Conservation (phyloP, 2,797 vertebrate genomes). For the Ibycter americanus region DNA sequence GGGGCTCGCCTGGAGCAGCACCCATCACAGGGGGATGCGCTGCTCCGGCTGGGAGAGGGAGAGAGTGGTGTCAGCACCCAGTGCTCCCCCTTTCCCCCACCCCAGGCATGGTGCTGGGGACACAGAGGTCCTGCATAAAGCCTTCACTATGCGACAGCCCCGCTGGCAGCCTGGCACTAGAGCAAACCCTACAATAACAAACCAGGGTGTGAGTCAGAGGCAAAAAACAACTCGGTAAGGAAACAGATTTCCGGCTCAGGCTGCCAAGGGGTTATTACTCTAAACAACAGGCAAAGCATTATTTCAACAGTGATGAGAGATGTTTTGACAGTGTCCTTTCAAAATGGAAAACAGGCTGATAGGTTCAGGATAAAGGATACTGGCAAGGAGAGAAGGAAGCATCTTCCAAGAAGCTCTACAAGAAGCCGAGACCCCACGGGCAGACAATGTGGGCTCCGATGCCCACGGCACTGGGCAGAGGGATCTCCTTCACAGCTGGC, state of each 20-base stretch:
- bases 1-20: neutral
- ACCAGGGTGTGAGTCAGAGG: slow-evolving; percentile 57
- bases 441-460: neutral
- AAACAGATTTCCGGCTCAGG: slow-evolving; percentile 66
- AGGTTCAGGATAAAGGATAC: slow-evolving; percentile 41
- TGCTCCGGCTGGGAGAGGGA: neutral
- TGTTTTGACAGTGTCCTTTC: slow-evolving; percentile 63
- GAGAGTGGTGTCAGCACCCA: neutral
- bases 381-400: neutral
- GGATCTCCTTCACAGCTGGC: neutral
- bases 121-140: neutral
- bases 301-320: slow-evolving; percentile 67
- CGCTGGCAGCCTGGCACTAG: slow-evolving; percentile 44
- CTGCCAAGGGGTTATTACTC: slow-evolving; percentile 68
- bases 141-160: neutral
- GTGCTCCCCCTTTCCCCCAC: neutral
- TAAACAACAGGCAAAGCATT: slow-evolving; percentile 60
- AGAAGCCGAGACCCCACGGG: neutral
- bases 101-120: neutral
- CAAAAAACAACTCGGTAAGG: slow-evolving; percentile 64
- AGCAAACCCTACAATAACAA: slow-evolving; percentile 67
- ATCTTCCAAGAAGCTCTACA: slow-evolving; percentile 1
- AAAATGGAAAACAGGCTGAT: slow-evolving; percentile 53
- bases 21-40: fast-evolving
- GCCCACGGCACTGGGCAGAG: neutral